phyloP scores from a whole-genome alignment of 2,888 invertebrate genomes.

The Drosophila neutralis region DNA sequence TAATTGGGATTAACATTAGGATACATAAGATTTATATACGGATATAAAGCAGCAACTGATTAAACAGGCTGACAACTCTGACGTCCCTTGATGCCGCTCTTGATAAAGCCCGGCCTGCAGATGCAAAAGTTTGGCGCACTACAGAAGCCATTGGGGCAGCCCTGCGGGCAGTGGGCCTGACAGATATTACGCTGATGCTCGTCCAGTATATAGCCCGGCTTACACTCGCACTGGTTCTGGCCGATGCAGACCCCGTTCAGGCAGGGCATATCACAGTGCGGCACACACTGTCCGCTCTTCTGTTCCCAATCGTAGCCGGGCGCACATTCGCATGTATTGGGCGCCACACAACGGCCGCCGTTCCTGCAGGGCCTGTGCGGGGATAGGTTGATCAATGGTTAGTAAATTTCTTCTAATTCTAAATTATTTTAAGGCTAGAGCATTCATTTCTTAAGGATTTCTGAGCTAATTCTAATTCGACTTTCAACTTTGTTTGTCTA shows the following conservation, averaged over 20 bases:
- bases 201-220: slow-evolving; percentile 86
- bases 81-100: slow-evolving; percentile 85
- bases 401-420: not conserved
- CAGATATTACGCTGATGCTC: slow-evolving; percentile 85
- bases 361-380: slow-evolving; percentile 79
- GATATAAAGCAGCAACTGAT: not conserved
- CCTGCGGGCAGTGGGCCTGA: slow-evolving; percentile 88
- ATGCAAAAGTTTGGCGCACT: slow-evolving; percentile 90
- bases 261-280: slow-evolving; percentile 88
- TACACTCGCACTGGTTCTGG: slow-evolving; percentile 87
- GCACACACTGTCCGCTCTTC: slow-evolving; percentile 85
- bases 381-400: too few species aligned
- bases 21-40: not conserved
- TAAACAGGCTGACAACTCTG: slow-evolving; percentile 86
- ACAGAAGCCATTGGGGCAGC: slow-evolving; percentile 90
- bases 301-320: slow-evolving; percentile 76
- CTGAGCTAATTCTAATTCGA: not conserved
- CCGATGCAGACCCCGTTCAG: slow-evolving; percentile 90
- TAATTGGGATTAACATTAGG: slow-evolving; percentile 21
- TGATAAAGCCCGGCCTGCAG: slow-evolving; percentile 88
- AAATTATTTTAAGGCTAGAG: not conserved
- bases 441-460: not conserved
- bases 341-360: slow-evolving; percentile 85
- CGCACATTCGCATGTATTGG: slow-evolving; percentile 83
- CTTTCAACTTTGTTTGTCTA: not conserved